phyloP scores from a whole-genome alignment of 1,140 invertebrate genomes.

The Acyrthosiphon pisum region DNA sequence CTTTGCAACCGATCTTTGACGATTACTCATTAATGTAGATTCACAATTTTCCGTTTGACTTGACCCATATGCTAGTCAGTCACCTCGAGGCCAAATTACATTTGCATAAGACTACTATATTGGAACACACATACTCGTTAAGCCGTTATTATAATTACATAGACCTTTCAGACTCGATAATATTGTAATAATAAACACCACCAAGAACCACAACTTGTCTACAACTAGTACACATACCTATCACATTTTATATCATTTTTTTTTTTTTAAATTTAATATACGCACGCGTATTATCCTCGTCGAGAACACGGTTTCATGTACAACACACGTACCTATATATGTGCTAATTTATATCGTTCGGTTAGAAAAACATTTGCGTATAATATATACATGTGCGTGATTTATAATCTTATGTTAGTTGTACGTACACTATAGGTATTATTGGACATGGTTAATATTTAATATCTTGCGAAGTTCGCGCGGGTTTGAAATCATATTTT shows the following conservation, averaged over 20 bases:
- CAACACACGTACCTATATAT: background rate
- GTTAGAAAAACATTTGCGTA: background rate
- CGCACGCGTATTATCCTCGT: background rate
- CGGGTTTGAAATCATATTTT: background rate
- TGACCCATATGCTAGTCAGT: background rate
- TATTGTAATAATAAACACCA: background rate
- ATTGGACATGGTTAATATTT: background rate
- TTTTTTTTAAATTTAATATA: background rate
- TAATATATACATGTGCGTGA: background rate
- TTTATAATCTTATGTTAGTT: background rate
- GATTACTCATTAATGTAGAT: slow-evolving; percentile 28
- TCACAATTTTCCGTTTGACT: background rate
- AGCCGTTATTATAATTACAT: background rate
- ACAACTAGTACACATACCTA: background rate
- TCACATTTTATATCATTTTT: background rate
- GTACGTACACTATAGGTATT: background rate
- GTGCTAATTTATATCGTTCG: background rate
- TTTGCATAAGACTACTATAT: background rate
- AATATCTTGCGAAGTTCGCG: background rate
- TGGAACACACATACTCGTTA: background rate
- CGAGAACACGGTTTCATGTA: background rate
- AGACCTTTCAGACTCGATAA: background rate
- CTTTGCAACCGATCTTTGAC: background rate
- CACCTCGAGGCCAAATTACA: background rate
- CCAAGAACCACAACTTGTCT: background rate